Evolutionary conservation across 1,140 invertebrate species (phyloP).

Genomic region (Calliphora vicina): DNA sequence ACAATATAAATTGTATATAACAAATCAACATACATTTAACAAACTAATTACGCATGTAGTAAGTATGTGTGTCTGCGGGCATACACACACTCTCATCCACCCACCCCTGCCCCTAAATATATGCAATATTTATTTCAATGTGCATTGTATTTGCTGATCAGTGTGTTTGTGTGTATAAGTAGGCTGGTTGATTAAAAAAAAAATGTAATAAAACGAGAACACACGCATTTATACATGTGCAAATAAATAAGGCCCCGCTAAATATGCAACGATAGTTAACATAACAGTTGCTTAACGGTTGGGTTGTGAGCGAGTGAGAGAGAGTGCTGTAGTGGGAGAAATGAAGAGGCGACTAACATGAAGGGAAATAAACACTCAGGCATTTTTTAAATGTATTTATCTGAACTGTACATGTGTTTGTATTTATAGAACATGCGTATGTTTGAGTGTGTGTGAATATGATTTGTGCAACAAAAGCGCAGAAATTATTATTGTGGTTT

Average conservation of each 20-base stretch:
- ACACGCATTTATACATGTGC: neutral
- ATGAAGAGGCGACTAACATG: neutral
- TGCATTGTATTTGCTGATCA: neutral
- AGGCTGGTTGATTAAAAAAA: neutral
- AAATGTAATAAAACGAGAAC: no score
- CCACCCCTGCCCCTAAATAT: no score
- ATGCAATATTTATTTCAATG: no score
- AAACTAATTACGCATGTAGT: slow-evolving; percentile 32
- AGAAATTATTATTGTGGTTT: slow-evolving; percentile 14
- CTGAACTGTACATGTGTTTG: neutral
- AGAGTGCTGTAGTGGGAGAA: neutral
- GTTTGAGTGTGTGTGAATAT: neutral
- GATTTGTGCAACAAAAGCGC: neutral
- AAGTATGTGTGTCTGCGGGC: neutral
- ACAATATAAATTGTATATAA: slow-evolving; percentile 23
- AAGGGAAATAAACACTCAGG: neutral
- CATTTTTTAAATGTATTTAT: neutral
- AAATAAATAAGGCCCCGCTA: slow-evolving; percentile 25
- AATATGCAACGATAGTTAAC: neutral
- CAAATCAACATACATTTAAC: slow-evolving; percentile 34
- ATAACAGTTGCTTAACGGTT: neutral
- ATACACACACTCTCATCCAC: neutral
- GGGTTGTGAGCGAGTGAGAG: neutral
- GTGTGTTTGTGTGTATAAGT: neutral
- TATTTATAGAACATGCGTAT: neutral